These are phyloP conservation scores for Ailuropoda melanoleuca DNA, from an alignment of 2,113 vertebrate genomes.

Conservation along the genomic window DNA sequence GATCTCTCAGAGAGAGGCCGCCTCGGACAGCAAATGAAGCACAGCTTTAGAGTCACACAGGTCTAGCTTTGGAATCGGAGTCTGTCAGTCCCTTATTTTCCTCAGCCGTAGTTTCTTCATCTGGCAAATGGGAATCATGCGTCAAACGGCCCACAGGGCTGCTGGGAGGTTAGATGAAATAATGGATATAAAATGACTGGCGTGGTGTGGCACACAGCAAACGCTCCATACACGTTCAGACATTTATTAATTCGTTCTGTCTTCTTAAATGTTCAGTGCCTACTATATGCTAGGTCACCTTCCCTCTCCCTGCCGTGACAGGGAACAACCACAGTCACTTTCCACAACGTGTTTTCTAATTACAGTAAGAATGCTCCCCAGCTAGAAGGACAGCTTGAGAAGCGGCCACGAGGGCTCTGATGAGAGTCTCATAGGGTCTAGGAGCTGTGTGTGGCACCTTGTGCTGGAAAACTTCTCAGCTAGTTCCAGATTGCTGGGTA, in stretches of 20 bases:
- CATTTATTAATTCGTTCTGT: neutral
- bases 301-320: neutral
- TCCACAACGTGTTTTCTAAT: constrained; percentile 34
- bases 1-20: neutral
- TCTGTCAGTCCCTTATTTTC: constrained; percentile 18
- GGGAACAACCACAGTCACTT: neutral
- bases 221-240: constrained; percentile 26
- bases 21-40: neutral
- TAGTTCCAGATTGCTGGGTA: neutral
- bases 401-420: neutral
- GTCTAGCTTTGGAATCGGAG: neutral
- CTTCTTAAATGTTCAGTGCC: constrained; percentile 42
- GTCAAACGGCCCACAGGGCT: neutral
- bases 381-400: constrained; percentile 12
- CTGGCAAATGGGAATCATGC: neutral
- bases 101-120: constrained; percentile 24
- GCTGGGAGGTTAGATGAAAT: constrained; percentile 15
- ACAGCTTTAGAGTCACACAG: neutral
- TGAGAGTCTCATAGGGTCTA: neutral
- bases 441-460: neutral
- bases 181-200: constrained; percentile 8
- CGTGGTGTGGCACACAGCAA: neutral
- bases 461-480: neutral
- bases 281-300: constrained; percentile 9
- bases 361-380: neutral